A percentile compares a stretch with the other conserved stretches of the same genome.
phyloP scores from a whole-genome alignment of 2,797 vertebrate genomes.

The Geotrypetes seraphini region DNA sequence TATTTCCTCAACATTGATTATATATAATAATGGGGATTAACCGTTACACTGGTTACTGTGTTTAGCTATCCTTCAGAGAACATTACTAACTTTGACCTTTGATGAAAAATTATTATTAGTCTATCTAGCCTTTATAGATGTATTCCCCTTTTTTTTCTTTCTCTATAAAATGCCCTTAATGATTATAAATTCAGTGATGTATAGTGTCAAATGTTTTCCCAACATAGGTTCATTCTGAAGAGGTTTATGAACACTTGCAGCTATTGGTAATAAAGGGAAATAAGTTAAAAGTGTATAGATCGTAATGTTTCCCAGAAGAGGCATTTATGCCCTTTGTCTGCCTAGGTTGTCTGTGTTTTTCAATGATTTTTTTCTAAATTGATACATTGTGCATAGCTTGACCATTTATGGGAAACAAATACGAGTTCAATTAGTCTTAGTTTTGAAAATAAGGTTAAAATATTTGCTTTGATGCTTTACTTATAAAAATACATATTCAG shows the following conservation, averaged over 20 bases:
- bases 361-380: background rate
- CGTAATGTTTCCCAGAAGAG: constrained; percentile 22
- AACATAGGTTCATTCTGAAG: constrained; percentile 23
- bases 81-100: constrained; percentile 24
- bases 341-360: background rate
- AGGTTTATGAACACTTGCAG: constrained; percentile 26
- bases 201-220: constrained; percentile 39
- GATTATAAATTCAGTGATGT: constrained; percentile 34
- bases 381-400: background rate
- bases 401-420: constrained; percentile 1
- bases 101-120: constrained; percentile 31
- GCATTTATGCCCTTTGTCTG: constrained; percentile 6
- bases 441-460: background rate
- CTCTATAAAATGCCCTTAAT: constrained; percentile 40
- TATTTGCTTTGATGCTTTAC: too few relatives aligned
- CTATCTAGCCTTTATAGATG: constrained; percentile 23
- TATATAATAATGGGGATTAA: constrained; percentile 28
- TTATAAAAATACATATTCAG: too few relatives aligned
- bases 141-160: constrained; percentile 22
- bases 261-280: constrained; percentile 33
- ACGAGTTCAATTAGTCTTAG: background rate
- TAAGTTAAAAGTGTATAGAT: constrained; percentile 14
- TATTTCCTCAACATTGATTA: constrained; percentile 25
- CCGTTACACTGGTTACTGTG: constrained; percentile 33
- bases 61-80: constrained; percentile 21